Evolutionary conservation across 2,888 invertebrate species (phyloP).

Genomic region (Eupithecia centaureata): DNA sequence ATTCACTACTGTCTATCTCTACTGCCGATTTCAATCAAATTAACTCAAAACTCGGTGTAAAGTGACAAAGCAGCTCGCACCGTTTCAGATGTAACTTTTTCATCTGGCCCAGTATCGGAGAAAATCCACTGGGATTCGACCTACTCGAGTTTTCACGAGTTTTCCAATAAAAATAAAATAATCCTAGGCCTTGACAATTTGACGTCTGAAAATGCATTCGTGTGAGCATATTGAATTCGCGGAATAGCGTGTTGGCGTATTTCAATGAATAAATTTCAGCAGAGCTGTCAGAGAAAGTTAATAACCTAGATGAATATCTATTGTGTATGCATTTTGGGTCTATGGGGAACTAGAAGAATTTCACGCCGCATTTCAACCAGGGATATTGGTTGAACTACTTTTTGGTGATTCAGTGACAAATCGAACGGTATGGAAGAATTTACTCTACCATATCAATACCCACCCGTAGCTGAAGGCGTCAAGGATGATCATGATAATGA

Average conservation of each 20-base stretch:
- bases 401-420: background rate
- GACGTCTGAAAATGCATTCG: slow-evolving; percentile 24
- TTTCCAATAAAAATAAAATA: slow-evolving; percentile 1
- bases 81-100: background rate
- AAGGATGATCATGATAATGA: too few species aligned
- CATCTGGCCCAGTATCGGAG: background rate
- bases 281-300: slow-evolving; percentile 11
- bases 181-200: slow-evolving; percentile 14
- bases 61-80: background rate
- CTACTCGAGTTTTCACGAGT: background rate
- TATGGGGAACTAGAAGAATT: background rate
- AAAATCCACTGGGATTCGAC: background rate
- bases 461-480: background rate
- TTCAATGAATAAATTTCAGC: slow-evolving; percentile 44
- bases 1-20: background rate
- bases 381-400: background rate
- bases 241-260: slow-evolving; percentile 29
- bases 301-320: background rate
- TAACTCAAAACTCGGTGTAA: too few species aligned
- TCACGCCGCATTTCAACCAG: background rate
- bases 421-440: background rate
- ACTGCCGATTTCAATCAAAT: background rate
- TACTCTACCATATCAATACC: background rate
- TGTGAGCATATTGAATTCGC: slow-evolving; percentile 28
- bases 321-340: background rate